Evolutionary conservation across 2,797 vertebrate genomes (phyloP).

Genomic region (Parauchenoglanis punctatus): DNA sequence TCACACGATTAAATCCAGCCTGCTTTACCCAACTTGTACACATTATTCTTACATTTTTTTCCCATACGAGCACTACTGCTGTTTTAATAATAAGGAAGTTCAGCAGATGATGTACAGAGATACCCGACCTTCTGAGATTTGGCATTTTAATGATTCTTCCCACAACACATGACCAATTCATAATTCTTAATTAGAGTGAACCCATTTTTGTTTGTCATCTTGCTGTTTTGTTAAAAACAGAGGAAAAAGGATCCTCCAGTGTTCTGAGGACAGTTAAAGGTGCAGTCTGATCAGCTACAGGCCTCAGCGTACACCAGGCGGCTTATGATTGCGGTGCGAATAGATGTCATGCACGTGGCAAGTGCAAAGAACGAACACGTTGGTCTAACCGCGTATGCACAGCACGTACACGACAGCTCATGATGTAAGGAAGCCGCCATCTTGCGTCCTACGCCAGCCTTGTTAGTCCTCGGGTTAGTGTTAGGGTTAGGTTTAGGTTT

Average conservation of each 20-base stretch:
- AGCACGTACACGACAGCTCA: no score
- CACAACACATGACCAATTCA: background rate
- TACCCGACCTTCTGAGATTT: background rate
- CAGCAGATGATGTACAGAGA: background rate
- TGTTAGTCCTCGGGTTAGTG: no score
- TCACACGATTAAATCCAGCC: background rate
- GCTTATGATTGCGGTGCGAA: background rate
- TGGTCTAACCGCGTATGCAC: no score
- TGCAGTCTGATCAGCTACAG: background rate
- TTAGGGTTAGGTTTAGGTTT: no score
- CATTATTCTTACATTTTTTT: background rate
- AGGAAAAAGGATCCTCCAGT: background rate
- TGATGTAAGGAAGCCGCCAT: no score
- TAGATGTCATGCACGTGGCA: no score
- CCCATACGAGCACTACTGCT: background rate
- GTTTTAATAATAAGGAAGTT: background rate
- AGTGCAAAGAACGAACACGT: no score
- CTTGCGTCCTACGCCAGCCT: no score
- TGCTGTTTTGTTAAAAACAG: background rate
- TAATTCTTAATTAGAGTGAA: no score
- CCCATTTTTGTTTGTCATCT: background rate
- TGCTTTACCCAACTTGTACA: background rate
- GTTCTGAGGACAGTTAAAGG: background rate
- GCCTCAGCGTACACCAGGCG: background rate
- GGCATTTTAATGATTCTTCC: background rate